phyloP scores from a whole-genome alignment of 1,140 invertebrate genomes.

The Drosophila quadrilineata region DNA sequence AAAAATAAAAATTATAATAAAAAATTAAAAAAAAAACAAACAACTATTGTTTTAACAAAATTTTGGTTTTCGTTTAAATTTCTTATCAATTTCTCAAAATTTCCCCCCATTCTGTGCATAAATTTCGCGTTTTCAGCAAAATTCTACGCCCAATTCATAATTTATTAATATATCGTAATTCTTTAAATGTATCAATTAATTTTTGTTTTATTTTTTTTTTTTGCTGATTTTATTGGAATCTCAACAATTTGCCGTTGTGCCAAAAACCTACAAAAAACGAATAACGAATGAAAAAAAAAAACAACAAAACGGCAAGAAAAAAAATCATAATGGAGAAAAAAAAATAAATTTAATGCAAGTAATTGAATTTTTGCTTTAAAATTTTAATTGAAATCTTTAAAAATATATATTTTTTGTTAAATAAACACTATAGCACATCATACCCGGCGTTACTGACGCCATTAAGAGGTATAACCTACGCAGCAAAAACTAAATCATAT shows the following conservation, averaged over 20 bases:
- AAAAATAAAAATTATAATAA: no score
- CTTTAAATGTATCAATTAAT: not conserved
- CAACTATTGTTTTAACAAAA: no score
- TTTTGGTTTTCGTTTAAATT: no score
- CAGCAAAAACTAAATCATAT: slow-evolving; percentile 24
- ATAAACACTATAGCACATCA: not conserved
- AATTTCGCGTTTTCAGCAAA: no score
- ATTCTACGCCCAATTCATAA: not conserved
- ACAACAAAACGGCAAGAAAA: no score
- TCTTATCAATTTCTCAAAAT: no score
- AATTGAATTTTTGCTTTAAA: not conserved
- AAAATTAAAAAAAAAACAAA: no score
- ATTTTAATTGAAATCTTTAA: not conserved
- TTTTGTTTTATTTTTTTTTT: slow-evolving; percentile 7
- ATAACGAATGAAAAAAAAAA: slow-evolving; percentile 21
- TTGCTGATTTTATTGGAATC: slow-evolving; percentile 34
- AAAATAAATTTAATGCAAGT: not conserved
- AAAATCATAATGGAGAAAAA: no score
- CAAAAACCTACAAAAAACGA: slow-evolving; percentile 43
- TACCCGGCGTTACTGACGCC: not conserved
- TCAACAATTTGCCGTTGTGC: slow-evolving; percentile 41
- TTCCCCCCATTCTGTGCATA: no score
- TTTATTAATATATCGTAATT: not conserved
- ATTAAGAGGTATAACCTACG: not conserved
- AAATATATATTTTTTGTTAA: not conserved